Evolutionary conservation across 2,888 invertebrate genomes (phyloP), one percentile per base, ranked within the genome.

Genomic region (Polyploca ridens): DNA sequence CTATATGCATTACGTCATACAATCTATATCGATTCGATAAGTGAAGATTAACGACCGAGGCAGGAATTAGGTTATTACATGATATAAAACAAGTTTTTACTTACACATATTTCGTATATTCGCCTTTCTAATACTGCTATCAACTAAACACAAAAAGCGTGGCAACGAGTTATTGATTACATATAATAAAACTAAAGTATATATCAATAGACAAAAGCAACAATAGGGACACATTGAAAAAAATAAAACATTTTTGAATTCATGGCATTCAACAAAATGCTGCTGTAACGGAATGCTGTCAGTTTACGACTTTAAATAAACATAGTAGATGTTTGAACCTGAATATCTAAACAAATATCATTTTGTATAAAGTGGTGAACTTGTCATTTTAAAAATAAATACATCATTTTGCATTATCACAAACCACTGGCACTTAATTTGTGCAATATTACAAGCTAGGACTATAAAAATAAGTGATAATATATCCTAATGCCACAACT

Each of bases 71-170:
- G 6, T n/a, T 10, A 10, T n/a, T 6, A 7, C 14, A 54, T 19
- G 67, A 72, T 63, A 46, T 14, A 2, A 65, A 74, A 74, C 74
- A 58, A 72, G 64, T 4, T 35, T 41, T 66, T 79, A 78, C 87
- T 89, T 89, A 88, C 83, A 88, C 78, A 84, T 86, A 86, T 78
- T 75, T 73, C 74, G 79, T 79, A 84, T 85, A 86, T 88, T 88
- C 81, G 83, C 83, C 83, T 85, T 81, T 69, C 66, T 82, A 83
- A 82, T 80, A 83, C 77, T 82, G 79, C 81, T 64, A 79, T 70
- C 72, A 83, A 84, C 73, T 79, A 84, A 84, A 83, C 66, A 79
- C 73, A 70, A 76, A 75, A 86, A 86, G 85, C 88, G 81, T 84
- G 81, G 84, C 82, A 83, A 79, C 70, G 71, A 66, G 69, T 67